Percentiles rank a stretch among this genome's conserved stretches.
phyloP scores from a whole-genome alignment of 2,797 vertebrate species.

The Pristis pectinata region DNA sequence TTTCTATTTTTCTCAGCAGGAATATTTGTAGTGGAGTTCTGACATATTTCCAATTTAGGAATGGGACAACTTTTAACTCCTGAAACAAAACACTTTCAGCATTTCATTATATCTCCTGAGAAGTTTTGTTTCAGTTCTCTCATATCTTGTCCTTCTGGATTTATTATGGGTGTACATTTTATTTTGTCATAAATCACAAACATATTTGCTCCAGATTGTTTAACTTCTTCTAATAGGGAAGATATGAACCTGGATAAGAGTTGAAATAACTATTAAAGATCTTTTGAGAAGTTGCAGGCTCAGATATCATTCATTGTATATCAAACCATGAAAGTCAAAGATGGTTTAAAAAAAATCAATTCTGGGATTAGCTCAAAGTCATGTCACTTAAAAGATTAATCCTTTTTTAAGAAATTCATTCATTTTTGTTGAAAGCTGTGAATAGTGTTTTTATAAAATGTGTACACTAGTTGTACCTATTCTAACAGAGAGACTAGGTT shows the following conservation, averaged over 20 bases:
- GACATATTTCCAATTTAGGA: conserved; percentile 10
- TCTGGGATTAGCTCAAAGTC: not conserved
- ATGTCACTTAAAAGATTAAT: not conserved
- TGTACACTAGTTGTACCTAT: not conserved
- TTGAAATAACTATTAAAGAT: not conserved
- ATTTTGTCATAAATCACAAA: conserved; percentile 6
- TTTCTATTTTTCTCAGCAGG: not conserved
- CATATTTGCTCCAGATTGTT: not conserved
- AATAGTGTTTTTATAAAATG: not conserved
- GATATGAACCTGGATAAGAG: not conserved
- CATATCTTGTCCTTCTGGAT: not conserved
- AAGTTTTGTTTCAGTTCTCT: not conserved
- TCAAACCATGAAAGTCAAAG: not conserved
- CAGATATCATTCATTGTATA: not conserved
- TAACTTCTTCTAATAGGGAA: not conserved
- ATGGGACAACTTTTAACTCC: not conserved
- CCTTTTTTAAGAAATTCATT: not conserved
- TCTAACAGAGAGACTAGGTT: not conserved
- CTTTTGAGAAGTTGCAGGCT: not conserved
- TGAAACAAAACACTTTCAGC: not conserved
- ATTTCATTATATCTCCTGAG: not conserved
- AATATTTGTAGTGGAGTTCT: not conserved
- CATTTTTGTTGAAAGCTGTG: not conserved
- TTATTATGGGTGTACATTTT: not conserved
- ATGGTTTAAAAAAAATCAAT: not conserved